A percentile compares a stretch with the other conserved stretches of the same genome.
Conservation (phyloP, 1,140 invertebrate species). For the Mamestra configurata region DNA sequence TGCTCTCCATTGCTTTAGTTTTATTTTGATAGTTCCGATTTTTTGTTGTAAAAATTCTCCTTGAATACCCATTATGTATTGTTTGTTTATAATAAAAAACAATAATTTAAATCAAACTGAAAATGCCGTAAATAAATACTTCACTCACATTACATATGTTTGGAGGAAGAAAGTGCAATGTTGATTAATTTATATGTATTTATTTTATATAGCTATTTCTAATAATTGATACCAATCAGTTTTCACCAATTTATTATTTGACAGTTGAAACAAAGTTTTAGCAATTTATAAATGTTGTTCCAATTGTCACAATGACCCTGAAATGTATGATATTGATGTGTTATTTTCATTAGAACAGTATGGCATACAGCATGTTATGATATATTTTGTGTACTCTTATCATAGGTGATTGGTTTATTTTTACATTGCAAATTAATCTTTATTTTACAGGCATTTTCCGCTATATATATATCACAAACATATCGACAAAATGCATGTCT, state of each 20-base stretch:
- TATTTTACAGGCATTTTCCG: conserved; percentile 65
- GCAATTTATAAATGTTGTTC: background rate
- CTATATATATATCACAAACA: conserved; percentile 55
- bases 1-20: background rate
- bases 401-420: conserved; percentile 55
- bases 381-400: conserved; percentile 48
- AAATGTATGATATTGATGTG: conserved; percentile 6
- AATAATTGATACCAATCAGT: background rate
- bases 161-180: no score
- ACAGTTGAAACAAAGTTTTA: background rate
- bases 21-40: background rate
- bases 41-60: background rate
- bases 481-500: conserved; percentile 61
- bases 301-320: background rate
- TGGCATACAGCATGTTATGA: conserved; percentile 34
- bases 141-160: no score
- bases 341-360: background rate
- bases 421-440: conserved; percentile 56
- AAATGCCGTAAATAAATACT: no score
- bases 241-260: background rate
- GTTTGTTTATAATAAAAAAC: background rate
- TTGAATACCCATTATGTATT: background rate
- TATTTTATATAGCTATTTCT: conserved; percentile 26
- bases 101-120: background rate
- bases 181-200: background rate